Evolutionary conservation across 2,888 invertebrate species (phyloP), one percentile per base, ranked within the genome.

Genomic region (Trachelus stipa): DNA sequence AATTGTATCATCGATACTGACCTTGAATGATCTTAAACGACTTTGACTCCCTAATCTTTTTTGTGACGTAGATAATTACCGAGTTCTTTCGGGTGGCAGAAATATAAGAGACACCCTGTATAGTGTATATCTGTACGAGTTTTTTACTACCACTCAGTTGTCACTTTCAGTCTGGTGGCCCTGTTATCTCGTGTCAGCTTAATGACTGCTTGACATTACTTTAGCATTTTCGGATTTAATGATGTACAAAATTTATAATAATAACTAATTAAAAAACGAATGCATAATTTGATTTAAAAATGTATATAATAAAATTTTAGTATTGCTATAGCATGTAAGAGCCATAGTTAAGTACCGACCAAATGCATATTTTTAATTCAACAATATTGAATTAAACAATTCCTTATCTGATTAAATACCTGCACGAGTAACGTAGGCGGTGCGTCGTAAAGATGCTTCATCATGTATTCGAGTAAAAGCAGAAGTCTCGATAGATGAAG

Each of bases 381-480:
- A 73, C 71, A n/a, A 68, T 15, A 33, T 33, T 35, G 12, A 35
- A 12, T 12, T 35, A 35, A 12, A 77, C 37, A 73, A 73, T 37
- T 56, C 12, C n/a, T n/a, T 23, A 23, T 56, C 9, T 35, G 40
- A 69, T 73, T 76, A 34, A 75, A 86, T 84, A 97, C 97, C 94
- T 98, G 98, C 91, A 97, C 97, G 69, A 98, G 92, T 76, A 98
- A 92, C 31, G 95, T 94, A 33, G 97, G 95, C 0, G 98, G 98
- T 0, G 98, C 97, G 89, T 98, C 98, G 88, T 99, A 99, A 69
- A 99, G 93, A 92, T 98, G 97, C 89, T 97, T 96, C 95, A 99
- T 97, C 82, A 99, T 94, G 89, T 99, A 99, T 89, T 99, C 99
- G 82, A 99, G 94, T 31, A 99, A 93, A 40, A 98, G 93, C 85